A percentile compares a stretch with the other conserved stretches of the same genome.
Conservation (phyloP, 2,888 invertebrate genomes). For the Atethmia centrago region DNA sequence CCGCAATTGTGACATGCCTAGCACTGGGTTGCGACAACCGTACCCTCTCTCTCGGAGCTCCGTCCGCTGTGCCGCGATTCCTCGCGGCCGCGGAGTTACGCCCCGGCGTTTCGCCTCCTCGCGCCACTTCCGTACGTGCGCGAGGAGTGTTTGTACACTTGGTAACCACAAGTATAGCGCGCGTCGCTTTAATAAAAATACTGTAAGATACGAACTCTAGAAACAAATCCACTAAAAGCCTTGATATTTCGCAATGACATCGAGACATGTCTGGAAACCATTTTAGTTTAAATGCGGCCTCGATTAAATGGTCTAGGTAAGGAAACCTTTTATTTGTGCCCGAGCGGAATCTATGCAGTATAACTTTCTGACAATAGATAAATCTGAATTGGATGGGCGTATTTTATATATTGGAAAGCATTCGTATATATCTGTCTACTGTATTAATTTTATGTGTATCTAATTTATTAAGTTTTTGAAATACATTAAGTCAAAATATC, state of each 20-base stretch:
- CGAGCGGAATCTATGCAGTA: slow-evolving; percentile 28
- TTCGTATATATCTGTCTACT: neutral
- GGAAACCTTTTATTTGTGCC: slow-evolving; percentile 49
- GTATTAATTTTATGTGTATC: neutral
- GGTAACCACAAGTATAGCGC: too few species aligned
- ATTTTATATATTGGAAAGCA: slow-evolving; percentile 4
- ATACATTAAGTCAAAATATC: neutral
- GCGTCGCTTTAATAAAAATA: too few species aligned
- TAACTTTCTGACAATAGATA: slow-evolving; percentile 42
- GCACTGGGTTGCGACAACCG: too few species aligned
- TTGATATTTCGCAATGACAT: slow-evolving; percentile 37
- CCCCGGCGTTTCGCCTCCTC: too few species aligned
- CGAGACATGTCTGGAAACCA: slow-evolving; percentile 37
- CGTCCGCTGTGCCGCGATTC: too few species aligned
- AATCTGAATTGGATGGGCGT: slow-evolving; percentile 26
- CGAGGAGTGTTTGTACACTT: too few species aligned
- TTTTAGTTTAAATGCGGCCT: slow-evolving; percentile 51
- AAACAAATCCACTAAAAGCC: slow-evolving; percentile 22
- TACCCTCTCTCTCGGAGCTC: too few species aligned
- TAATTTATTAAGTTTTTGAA: neutral
- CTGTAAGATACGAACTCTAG: slow-evolving; percentile 1
- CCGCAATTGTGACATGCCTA: too few species aligned
- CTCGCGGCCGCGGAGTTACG: too few species aligned
- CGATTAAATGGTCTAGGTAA: slow-evolving; percentile 58
- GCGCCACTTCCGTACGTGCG: too few species aligned